Conservation (phyloP, 2,113 vertebrate species). For the Trichechus manatus region DNA sequence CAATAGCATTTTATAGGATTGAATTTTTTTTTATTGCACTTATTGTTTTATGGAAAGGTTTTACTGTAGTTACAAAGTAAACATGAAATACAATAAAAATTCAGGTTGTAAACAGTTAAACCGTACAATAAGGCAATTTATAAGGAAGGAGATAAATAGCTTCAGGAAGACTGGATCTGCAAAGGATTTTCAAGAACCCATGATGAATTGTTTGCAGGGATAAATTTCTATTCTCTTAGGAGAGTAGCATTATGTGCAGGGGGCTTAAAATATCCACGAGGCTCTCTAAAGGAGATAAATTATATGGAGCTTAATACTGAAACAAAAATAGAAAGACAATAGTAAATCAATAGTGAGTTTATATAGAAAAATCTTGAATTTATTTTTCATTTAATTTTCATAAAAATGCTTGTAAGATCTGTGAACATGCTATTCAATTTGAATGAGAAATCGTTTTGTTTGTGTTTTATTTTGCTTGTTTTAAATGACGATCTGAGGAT, state of each 20-base stretch:
- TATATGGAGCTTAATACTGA: constrained; percentile 12
- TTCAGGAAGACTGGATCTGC: not conserved
- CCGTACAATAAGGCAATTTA: not conserved
- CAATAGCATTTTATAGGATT: not conserved
- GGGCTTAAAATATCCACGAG: constrained; percentile 20
- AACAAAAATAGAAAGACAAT: constrained; percentile 29
- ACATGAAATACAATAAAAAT: constrained; percentile 1
- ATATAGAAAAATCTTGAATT: constrained; percentile 44
- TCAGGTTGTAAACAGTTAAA: constrained; percentile 30
- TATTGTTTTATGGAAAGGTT: not conserved
- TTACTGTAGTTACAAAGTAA: constrained; percentile 32
- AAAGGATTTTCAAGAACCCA: constrained; percentile 41
- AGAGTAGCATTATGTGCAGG: constrained; percentile 26
- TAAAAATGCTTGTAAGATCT: not conserved
- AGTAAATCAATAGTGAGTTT: constrained; percentile 59
- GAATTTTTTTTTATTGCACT: not conserved
- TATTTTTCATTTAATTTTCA: constrained; percentile 54
- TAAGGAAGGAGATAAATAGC: constrained; percentile 54
- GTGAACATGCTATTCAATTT: not conserved
- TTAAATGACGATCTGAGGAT: not conserved
- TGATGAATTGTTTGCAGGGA: constrained; percentile 56
- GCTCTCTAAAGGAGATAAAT: constrained; percentile 1
- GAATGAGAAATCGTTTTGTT: not conserved
- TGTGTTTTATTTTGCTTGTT: constrained; percentile 8
- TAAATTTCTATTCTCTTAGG: not conserved